Conservation (phyloP, 2,113 vertebrate genomes). For the Regulus satrapa region DNA sequence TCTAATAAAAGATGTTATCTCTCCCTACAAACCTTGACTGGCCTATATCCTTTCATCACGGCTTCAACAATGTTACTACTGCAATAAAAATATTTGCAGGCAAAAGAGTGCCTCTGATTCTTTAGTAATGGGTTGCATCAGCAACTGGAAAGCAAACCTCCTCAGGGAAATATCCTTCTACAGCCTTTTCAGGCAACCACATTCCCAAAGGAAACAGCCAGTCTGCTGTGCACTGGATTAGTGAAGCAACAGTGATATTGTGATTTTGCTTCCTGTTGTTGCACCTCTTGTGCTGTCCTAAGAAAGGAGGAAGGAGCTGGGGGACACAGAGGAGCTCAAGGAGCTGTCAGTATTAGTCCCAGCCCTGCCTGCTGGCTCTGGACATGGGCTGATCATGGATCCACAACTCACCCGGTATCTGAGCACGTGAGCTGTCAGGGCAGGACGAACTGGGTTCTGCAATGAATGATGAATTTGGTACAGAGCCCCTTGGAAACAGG, state of each 20-base stretch:
- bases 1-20: slow-evolving; percentile 60
- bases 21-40: slow-evolving; percentile 35
- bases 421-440: neutral
- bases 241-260: neutral
- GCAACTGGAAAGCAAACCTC: neutral
- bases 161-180: neutral
- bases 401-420: neutral
- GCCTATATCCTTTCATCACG: slow-evolving; percentile 5
- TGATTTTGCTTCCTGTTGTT: neutral
- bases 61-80: neutral
- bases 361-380: neutral
- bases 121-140: neutral
- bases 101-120: neutral
- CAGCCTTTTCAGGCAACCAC: neutral
- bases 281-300: neutral
- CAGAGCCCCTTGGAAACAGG: neutral
- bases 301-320: neutral
- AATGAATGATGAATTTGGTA: too few relatives aligned
- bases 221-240: neutral
- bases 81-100: slow-evolving; percentile 11
- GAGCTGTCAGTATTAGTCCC: neutral
- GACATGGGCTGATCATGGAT: neutral
- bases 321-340: rapidly evolving
- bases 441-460: neutral
- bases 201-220: neutral